Conservation (phyloP, 2,888 invertebrate genomes). For the Ernsta delagoae region DNA sequence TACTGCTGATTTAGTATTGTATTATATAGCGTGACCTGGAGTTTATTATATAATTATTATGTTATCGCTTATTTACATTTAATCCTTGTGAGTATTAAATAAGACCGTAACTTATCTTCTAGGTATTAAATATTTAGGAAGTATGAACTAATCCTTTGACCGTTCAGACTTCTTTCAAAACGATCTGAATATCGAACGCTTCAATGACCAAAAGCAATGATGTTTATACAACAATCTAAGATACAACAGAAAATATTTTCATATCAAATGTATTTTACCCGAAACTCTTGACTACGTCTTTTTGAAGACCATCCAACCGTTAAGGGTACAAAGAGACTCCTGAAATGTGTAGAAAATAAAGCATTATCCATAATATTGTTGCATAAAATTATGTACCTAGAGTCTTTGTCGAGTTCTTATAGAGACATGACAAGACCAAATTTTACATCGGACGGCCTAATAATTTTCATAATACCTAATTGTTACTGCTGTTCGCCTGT, state of each 20-base stretch:
- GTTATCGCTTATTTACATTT: too few species aligned
- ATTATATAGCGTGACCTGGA: neutral
- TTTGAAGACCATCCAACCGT: conserved; percentile 24
- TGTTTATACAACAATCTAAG: conserved; percentile 14
- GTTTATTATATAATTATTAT: conserved; percentile 1
- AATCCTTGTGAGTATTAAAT: too few species aligned
- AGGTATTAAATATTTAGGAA: too few species aligned
- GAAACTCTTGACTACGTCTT: conserved; percentile 19
- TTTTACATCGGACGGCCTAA: too few species aligned
- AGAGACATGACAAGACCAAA: too few species aligned
- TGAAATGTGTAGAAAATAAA: conserved; percentile 6
- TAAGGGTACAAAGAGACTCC: conserved; percentile 20
- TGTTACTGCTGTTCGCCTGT: too few species aligned
- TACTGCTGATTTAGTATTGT: neutral
- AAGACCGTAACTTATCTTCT: too few species aligned
- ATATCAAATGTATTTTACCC: neutral
- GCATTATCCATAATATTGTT: neutral
- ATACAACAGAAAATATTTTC: conserved; percentile 13
- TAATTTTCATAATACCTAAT: too few species aligned
- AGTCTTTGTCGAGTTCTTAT: too few species aligned
- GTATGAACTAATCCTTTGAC: neutral
- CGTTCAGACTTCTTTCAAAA: conserved; percentile 5
- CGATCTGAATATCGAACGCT: conserved; percentile 31
- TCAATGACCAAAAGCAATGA: conserved; percentile 24
- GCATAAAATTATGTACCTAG: neutral